Conservation (phyloP, 2,888 invertebrate species). For the Lepidochrysops patricia region DNA sequence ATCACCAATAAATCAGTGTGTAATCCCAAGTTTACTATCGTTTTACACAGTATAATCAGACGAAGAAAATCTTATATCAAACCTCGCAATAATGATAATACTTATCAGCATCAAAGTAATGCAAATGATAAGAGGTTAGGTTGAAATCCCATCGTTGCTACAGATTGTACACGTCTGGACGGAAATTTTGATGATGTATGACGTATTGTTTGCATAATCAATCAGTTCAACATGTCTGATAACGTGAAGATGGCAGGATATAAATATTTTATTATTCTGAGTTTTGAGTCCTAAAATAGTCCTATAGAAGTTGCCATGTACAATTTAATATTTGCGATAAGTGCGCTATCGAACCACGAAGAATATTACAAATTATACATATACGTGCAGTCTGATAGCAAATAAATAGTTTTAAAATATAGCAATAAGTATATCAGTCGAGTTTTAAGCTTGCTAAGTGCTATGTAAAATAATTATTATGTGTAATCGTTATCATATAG, state of each 20-base stretch:
- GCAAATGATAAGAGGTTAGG: conserved; percentile 2
- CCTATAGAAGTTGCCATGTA: neutral
- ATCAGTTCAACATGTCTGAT: neutral
- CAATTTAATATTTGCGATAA: neutral
- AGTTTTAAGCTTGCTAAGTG: no score
- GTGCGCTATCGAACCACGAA: neutral
- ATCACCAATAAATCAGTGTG: neutral
- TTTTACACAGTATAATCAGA: neutral
- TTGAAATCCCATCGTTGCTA: neutral
- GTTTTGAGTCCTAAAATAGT: neutral
- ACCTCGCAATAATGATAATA: neutral
- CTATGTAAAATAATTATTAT: no score
- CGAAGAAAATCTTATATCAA: neutral
- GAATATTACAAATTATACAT: neutral
- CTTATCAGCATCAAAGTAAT: neutral
- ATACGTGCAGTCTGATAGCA: neutral
- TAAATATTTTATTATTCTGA: neutral
- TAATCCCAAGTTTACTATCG: neutral
- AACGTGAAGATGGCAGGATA: neutral
- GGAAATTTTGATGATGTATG: neutral
- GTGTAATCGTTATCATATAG: no score
- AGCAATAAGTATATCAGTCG: no score
- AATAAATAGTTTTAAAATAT: neutral
- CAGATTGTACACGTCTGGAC: neutral
- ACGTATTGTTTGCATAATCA: neutral